Evolutionary conservation across 2,888 invertebrate species (phyloP), one percentile per base, ranked within the genome.

Genomic region (Melanchra persicariae): DNA sequence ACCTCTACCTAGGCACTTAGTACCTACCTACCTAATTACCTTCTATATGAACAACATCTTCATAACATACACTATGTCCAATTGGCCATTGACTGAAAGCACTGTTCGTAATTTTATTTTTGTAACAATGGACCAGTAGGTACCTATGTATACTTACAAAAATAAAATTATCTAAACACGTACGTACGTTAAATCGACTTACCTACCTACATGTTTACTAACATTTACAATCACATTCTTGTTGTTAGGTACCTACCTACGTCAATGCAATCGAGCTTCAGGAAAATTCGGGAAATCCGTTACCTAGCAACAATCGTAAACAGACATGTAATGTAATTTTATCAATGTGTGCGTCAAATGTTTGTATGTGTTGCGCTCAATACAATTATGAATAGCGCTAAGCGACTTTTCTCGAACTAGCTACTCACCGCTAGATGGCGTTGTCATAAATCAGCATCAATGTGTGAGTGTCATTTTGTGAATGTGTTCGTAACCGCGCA

Each of bases 351-450:
- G 74, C 63, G 79, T 80, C 37, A 22, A 37, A 22, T 22, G 5
- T 74, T 64, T 64, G 45, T 54, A 68, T 66, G 74, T 70, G 45
- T 52, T 60, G 8, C 0, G 12, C 0, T 30, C 1, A 22, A 0
- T 63, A 52, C 2, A 51, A 62, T 10, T 12, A 15, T 17, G 5
- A 1, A 6, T 45, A 7, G 10, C 2, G 0, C 19, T 9, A 0
- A 2, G 59, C 4, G 24, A 24, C 52, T 24, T 57, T 66, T 61
- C 51, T 30, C 10, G 64, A 24, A 61, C 10, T 7, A 81, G 87
- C 94, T 90, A 91, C 88, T 91, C 81, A 71, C 45, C 86, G 77
- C 87, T 89, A 93, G 93, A 90, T 92, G 91, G 89, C 93, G 88
- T 79, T 87, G 5, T 49, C 12, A 0, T 3, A 19, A 49, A 15